Evolutionary conservation across 2,113 vertebrate genomes (phyloP), one percentile per base, ranked within the genome.

Genomic region (Diphyllodes magnificus): DNA sequence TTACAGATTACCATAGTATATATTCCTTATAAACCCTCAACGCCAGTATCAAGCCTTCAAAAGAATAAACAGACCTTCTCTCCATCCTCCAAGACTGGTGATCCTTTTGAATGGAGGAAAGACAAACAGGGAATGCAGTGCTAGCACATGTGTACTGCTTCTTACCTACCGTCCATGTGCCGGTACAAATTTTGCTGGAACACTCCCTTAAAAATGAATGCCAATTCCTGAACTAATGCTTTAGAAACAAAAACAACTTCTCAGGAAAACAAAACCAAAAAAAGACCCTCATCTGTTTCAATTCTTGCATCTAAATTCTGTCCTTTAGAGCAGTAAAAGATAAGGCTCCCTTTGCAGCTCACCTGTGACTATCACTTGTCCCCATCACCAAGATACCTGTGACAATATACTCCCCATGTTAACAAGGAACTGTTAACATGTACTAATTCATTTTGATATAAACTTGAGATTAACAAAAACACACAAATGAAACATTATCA

Each of bases 111-210:
- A 39, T 2, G 13, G 20, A 22, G 23, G 56, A 68, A 72, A 40
- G 5, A 59, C 0, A 0, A 51, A 33, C 18, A 59, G 18, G 17
- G n/a, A 78, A 60, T 5, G 25, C 10, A 2, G 33, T 25, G 37
- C 22, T 60, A 56, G 24, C 0, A 4, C 56, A 63, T 0, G 2
- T 1, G 0, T 31, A 25, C 23, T 75, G 65, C 17, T 63, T 31
- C 56, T 70, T 39, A 65, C 2, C 17, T 31, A 56, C 15, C 27
- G 27, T 6, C 40, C 65, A 11, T 1, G 4, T 39, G 40, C 17
- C 31, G 42, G 22, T 10, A 40, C 8, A 31, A 56, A 24, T 22
- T 45, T 47, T 77, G 35, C 45, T 25, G 4, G 13, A 76, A 68
- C 23, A 53, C 13, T 39, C 21, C 51, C 30, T 57, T 64, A 12